These are phyloP conservation scores for Entelurus aequoreus DNA, from an alignment of 2,113 vertebrate species.

Conservation along the genomic window DNA sequence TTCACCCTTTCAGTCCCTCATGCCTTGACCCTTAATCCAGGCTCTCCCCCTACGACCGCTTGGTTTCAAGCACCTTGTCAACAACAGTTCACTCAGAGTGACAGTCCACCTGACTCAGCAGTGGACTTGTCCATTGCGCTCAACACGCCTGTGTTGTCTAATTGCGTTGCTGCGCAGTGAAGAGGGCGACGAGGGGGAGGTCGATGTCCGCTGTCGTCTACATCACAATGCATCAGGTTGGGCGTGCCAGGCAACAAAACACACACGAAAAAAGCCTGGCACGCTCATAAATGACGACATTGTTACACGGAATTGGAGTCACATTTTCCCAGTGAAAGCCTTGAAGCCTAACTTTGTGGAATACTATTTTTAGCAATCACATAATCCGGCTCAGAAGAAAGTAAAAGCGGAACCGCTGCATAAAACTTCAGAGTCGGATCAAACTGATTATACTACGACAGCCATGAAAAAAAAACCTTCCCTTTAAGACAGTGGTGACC, in stretches of 20 bases:
- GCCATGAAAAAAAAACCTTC: no score
- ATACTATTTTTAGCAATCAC: background rate
- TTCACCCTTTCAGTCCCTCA: conserved; percentile 11
- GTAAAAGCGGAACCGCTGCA: background rate
- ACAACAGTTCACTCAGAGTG: conserved; percentile 57
- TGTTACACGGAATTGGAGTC: conserved; percentile 16
- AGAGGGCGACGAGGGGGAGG: background rate
- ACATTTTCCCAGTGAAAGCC: background rate
- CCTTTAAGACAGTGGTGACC: no score
- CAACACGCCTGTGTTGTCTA: conserved; percentile 43
- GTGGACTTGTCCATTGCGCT: conserved; percentile 60
- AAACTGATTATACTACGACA: no score
- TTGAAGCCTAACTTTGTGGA: background rate
- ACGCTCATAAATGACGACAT: conserved; percentile 4
- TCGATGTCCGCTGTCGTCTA: conserved; percentile 36
- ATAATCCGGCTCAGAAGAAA: background rate
- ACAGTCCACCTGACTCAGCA: conserved; percentile 65
- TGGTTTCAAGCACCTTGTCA: conserved; percentile 56
- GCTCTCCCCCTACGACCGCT: conserved; percentile 43
- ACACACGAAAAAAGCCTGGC: background rate
- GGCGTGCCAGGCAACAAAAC: conserved; percentile 11
- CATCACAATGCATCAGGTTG: conserved; percentile 19
- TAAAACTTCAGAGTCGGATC: no score
- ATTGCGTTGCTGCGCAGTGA: conserved; percentile 23
- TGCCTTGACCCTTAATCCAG: conserved; percentile 40